phyloP scores from a whole-genome alignment of 2,888 invertebrate genomes.

The Coecobrya sp. region DNA sequence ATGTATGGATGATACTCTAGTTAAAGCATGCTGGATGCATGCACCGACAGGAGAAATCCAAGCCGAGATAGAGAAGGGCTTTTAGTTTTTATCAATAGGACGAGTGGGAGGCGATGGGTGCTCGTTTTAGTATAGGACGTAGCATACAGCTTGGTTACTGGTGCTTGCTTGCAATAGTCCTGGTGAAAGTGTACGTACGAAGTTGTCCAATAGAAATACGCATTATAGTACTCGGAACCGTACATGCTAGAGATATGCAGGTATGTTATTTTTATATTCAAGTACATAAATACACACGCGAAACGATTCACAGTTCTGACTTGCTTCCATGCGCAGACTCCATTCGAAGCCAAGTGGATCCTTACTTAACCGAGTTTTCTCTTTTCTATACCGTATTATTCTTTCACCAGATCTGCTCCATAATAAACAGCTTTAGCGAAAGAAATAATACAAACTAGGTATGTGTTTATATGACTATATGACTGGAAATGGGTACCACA shows the following conservation, averaged over 20 bases:
- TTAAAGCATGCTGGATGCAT: background rate
- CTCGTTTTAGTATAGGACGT: background rate
- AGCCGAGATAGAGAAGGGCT: background rate
- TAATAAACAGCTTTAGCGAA: background rate
- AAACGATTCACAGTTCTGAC: background rate
- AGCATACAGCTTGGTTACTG: background rate
- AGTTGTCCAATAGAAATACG: background rate
- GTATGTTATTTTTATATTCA: background rate
- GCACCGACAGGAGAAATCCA: background rate
- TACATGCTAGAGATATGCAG: too few species aligned
- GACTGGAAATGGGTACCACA: background rate
- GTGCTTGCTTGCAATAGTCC: background rate
- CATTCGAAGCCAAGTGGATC: conserved; percentile 13
- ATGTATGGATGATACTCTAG: background rate
- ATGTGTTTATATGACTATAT: background rate
- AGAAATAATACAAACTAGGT: background rate
- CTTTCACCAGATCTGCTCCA: background rate
- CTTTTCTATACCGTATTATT: conserved; percentile 14
- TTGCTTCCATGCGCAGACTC: conserved; percentile 28
- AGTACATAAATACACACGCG: background rate
- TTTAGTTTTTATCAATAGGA: conserved; percentile 20
- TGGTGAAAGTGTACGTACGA: background rate
- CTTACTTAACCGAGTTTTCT: conserved; percentile 14
- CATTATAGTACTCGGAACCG: background rate
- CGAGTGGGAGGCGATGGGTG: background rate